phyloP scores from a whole-genome alignment of 2,888 invertebrate species.

The Protonemura montana region DNA sequence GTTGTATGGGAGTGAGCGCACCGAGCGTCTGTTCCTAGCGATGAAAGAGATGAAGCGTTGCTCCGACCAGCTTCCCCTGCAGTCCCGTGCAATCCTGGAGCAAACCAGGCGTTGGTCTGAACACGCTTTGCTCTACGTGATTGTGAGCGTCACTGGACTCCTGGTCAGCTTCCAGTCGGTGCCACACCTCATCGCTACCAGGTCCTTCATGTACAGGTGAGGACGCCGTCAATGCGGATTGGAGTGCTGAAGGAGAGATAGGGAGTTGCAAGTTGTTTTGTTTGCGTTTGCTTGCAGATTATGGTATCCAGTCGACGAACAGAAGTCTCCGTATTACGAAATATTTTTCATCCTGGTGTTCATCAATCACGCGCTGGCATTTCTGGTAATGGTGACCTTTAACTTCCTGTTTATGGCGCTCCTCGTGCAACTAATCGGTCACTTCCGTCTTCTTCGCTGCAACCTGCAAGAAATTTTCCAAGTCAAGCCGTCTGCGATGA shows the following conservation, averaged over 20 bases:
- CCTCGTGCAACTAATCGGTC: background rate
- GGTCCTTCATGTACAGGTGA: background rate
- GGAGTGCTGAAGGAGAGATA: too few relatives aligned
- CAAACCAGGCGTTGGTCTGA: background rate
- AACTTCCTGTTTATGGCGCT: background rate
- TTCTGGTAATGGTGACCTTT: background rate
- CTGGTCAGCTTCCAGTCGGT: background rate
- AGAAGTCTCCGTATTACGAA: background rate
- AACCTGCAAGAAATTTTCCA: background rate
- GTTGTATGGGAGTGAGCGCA: background rate
- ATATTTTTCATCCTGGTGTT: background rate
- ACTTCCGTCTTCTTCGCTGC: background rate
- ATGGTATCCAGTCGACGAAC: background rate
- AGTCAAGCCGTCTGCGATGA: background rate
- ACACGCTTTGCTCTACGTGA: background rate
- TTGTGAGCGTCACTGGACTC: background rate
- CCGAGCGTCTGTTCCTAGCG: background rate
- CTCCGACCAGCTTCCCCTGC: background rate
- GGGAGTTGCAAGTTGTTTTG: background rate
- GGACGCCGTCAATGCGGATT: background rate
- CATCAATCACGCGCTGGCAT: background rate
- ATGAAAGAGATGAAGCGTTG: background rate
- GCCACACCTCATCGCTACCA: background rate
- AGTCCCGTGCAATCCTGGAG: background rate
- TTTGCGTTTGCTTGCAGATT: background rate